Base-by-base conservation (phyloP, 2,797 vertebrate species). In the Lepilemur septentrionalis region DNA sequence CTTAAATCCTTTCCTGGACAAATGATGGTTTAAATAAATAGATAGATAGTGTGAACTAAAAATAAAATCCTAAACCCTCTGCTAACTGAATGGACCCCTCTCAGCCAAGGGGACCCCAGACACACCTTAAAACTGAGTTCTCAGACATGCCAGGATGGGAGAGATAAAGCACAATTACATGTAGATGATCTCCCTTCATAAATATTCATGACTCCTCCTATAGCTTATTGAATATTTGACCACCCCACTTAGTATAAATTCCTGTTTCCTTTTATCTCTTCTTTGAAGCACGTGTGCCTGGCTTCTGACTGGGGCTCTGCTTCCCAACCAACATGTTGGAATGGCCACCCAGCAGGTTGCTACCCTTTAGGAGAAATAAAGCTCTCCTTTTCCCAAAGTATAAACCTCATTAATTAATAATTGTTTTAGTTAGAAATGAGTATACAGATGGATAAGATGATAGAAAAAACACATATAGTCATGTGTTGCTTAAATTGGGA, bases 1-100 rank as follows among this genome's bases (percentile, higher is more conserved):
- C 13, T 90, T 75, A 89, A 95, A 50, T 91, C 35, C 70, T 94
- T 87, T 95, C 38, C 79, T 82, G 38, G 95, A 48, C 2, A 84
- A 73, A 50, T 35, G 41, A 50, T 41, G 20, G 85, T 92, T 93
- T 82, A 67, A 90, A 72, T 93, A 85, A 67, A 73, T 83, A 91
- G 23, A n/a, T 84, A 89, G 12, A 30, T 88, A 89, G 11, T 65
- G 15, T 65, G 32, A 65, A 65, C 63, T 65, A n/a, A 65, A 65
- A 65, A 65, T 65, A n/a, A 65, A n/a, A 65, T n/a, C 32, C 32
- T 65, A 65, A 65, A n/a, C 15, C 32, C 63, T 65, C 17, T 65
- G 32, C 63, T 65, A 65, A 65, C 63, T n/a, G 7, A 65, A 65
- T 18, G 63, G 63, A n/a, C 32, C 32, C 32, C 32, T 65, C 32